A percentile compares a stretch with the other conserved stretches of the same genome.
phyloP scores from a whole-genome alignment of 53 echinoderm and acorn worm species.

The Zoroaster sp. region DNA sequence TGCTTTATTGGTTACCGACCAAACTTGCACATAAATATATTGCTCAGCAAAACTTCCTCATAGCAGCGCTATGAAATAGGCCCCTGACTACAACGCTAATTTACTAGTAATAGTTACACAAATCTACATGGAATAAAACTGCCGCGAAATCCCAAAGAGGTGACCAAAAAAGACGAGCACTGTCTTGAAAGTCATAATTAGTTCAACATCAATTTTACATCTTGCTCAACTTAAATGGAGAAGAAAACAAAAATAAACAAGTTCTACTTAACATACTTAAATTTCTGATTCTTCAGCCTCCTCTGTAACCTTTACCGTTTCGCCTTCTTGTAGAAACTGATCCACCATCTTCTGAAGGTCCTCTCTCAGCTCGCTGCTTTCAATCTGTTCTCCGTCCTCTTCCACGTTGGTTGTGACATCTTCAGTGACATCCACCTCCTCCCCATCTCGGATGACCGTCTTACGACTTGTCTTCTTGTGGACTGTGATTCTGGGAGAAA shows the following conservation, averaged over 20 bases:
- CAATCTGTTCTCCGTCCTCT: conserved; percentile 86
- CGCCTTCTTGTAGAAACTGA: conserved; percentile 79
- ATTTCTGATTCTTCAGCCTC: conserved; percentile 70
- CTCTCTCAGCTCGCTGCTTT: conserved; percentile 82
- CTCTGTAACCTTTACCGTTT: conserved; percentile 40
- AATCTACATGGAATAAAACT: conserved; percentile 17
- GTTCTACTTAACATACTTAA: not conserved
- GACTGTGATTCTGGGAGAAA: conserved; percentile 78
- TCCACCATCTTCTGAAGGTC: conserved; percentile 97
- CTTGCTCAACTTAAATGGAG: not conserved
- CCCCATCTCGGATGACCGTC: conserved; percentile 88
- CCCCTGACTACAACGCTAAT: not conserved
- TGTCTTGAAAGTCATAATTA: not conserved
- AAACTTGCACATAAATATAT: not conserved
- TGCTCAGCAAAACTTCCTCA: not conserved
- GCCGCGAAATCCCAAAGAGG: conserved; percentile 49
- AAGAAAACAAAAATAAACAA: not conserved
- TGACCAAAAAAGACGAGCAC: not conserved
- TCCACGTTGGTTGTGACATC: conserved; percentile 91
- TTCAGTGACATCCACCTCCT: conserved; percentile 86
- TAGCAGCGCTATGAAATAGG: not conserved
- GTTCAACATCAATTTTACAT: not conserved
- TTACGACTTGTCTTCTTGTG: conserved; percentile 93
- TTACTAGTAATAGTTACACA: not conserved
- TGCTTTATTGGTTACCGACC: not conserved